These are phyloP conservation scores for Temnothorax unifasciatus DNA, from an alignment of 2,888 invertebrate genomes.

Conservation along the genomic window DNA sequence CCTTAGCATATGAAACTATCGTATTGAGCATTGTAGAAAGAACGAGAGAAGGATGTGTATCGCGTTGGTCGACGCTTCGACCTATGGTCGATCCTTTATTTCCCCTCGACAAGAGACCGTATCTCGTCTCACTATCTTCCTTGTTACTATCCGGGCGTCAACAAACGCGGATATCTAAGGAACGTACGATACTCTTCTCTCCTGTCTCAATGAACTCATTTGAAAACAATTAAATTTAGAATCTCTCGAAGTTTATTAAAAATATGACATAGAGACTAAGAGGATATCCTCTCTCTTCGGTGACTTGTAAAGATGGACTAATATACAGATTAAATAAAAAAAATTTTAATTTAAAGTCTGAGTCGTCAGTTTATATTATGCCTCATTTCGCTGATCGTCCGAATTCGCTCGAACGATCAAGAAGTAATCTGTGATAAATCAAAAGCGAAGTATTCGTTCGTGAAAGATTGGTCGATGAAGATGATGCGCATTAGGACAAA, in stretches of 20 bases:
- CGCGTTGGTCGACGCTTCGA: slow-evolving; percentile 37
- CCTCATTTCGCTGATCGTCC: background rate
- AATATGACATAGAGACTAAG: background rate
- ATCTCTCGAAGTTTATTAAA: background rate
- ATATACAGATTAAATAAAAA: background rate
- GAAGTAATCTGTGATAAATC: background rate
- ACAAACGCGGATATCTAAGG: slow-evolving; percentile 18
- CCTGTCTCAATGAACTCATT: background rate
- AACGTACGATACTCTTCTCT: background rate
- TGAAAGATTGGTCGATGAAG: background rate
- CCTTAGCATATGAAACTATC: slow-evolving; percentile 15
- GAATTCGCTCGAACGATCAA: background rate
- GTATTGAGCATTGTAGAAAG: background rate
- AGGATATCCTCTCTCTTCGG: background rate
- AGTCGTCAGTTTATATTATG: background rate
- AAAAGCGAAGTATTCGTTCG: background rate
- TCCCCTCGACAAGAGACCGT: slow-evolving; percentile 23
- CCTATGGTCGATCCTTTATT: slow-evolving; percentile 45
- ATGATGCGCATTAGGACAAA: background rate
- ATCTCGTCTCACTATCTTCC: slow-evolving; percentile 9
- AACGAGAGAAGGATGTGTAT: slow-evolving; percentile 27
- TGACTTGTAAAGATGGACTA: background rate
- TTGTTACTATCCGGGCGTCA: slow-evolving; percentile 31
- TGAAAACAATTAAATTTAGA: background rate
- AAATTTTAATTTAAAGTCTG: background rate